Conservation (phyloP, 2,888 invertebrate species). For the Xestoiulus laeticollis region DNA sequence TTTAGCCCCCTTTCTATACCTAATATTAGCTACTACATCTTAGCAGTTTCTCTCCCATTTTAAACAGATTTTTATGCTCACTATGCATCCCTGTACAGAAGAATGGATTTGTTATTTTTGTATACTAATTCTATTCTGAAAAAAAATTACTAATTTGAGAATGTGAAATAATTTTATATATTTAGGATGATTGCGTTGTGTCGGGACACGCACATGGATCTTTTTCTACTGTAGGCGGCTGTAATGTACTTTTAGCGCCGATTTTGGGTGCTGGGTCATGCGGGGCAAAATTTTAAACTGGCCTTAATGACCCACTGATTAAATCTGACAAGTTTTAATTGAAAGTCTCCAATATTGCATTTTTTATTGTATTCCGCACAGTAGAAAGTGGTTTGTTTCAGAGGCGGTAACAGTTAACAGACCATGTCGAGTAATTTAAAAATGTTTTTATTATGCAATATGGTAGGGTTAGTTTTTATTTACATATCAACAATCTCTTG, state of each 20-base stretch:
- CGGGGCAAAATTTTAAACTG: background rate
- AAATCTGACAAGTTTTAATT: constrained; percentile 34
- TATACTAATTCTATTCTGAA: constrained; percentile 37
- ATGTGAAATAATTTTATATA: constrained; percentile 35
- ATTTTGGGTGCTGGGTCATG: constrained; percentile 34
- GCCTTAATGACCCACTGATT: constrained; percentile 11
- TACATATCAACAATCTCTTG: constrained; percentile 29
- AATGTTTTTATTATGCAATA: background rate
- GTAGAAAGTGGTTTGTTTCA: background rate
- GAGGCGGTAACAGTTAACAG: background rate
- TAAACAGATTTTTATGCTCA: constrained; percentile 37
- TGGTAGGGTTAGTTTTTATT: background rate
- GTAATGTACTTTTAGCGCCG: constrained; percentile 33
- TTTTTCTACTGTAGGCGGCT: constrained; percentile 37
- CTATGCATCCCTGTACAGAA: constrained; percentile 29
- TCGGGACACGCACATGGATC: constrained; percentile 36
- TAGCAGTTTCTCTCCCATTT: background rate
- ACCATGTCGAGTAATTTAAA: background rate
- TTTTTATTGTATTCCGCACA: background rate
- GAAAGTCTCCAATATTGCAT: background rate
- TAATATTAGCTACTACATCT: constrained; percentile 23
- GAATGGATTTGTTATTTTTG: constrained; percentile 31
- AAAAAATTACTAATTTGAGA: constrained; percentile 20
- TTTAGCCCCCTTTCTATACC: background rate
- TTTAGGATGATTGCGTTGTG: constrained; percentile 37